Base-by-base conservation (phyloP, 1,140 invertebrate species). In the Globodera ellingtonae region DNA sequence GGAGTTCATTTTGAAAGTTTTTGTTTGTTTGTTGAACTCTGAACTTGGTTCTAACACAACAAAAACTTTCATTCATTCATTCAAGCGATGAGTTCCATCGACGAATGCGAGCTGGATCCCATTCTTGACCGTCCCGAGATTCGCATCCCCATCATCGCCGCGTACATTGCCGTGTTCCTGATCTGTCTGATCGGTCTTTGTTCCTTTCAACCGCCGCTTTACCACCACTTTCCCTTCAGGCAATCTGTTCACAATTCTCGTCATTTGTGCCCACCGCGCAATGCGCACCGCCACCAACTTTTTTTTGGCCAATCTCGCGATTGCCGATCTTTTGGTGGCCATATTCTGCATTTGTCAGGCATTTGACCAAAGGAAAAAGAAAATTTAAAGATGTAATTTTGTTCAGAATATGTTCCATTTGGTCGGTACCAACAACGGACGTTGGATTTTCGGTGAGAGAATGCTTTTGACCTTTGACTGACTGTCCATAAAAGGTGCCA, bases 241-340 rank as follows among this genome's bases (percentile, higher is more conserved):
- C 18, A 82, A 82, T 75, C 52, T 65, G 44, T 83, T 82, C 21
- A 82, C 79, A 48, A 83, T 82, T 52, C 44, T 83, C 52, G 81
- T 82, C 24, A 82, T 82, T 24, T 56, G 67, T 82, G 81, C 72
- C 46, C 81, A 82, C 59, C 81, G 81, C n/a, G 84, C 81, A 24
- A 82, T 82, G 81, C 81, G 81, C n/a, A 94, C 93, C 56, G 93
- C 94, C 66, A 95, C 94, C 6, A 95, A 95, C 85, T 94, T 95
- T 89, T 94, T 94, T 87, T 89, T 95, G 79, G 93, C 93, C 4
- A 95, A 95, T 89, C 90, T 95, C 69, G 87, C 87, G 10, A 76
- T 85, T 18, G 87, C 87, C 46, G 87, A 88, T 73, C 77, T 88
- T 15, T 79, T 89, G 8, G 75, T 77, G 24, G 82, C 86, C 0